These are phyloP conservation scores for Agrypnia vestita DNA, from an alignment of 1,140 invertebrate species.

Conservation along the genomic window DNA sequence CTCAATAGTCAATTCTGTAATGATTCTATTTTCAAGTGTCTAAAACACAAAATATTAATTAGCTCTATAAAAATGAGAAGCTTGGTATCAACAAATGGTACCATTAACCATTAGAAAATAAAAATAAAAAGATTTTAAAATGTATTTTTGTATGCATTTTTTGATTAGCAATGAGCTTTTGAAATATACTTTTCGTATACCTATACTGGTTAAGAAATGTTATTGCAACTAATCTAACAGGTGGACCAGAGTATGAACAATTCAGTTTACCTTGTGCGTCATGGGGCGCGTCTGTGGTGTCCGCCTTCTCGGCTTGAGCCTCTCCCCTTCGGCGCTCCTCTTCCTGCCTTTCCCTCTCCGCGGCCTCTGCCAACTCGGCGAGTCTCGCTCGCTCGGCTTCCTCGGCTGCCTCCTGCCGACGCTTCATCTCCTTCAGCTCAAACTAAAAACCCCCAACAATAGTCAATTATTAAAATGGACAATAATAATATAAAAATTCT, in stretches of 20 bases:
- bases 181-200: not conserved
- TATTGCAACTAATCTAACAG: too few species aligned
- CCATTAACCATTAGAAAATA: too few species aligned
- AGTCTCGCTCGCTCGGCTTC: slow-evolving; percentile 79
- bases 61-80: too few species aligned
- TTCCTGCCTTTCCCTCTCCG: slow-evolving; percentile 70
- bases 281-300: slow-evolving; percentile 56
- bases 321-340: slow-evolving; percentile 48
- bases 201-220: too few species aligned
- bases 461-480: not conserved
- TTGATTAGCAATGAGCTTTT: not conserved
- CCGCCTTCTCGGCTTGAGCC: slow-evolving; percentile 62
- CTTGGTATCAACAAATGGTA: too few species aligned
- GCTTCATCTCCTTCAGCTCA: slow-evolving; percentile 96
- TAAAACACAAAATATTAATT: too few species aligned
- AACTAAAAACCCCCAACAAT: slow-evolving; percentile 79
- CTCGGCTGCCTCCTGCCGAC: slow-evolving; percentile 89
- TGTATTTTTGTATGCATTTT: too few species aligned
- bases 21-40: too few species aligned
- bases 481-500: too few species aligned
- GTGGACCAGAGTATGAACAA: not conserved
- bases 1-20: too few species aligned
- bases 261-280: slow-evolving; percentile 55
- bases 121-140: too few species aligned
- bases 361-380: slow-evolving; percentile 74